These are phyloP conservation scores for Pampusana beccarii DNA, from an alignment of 2,113 vertebrate species.

Conservation along the genomic window DNA sequence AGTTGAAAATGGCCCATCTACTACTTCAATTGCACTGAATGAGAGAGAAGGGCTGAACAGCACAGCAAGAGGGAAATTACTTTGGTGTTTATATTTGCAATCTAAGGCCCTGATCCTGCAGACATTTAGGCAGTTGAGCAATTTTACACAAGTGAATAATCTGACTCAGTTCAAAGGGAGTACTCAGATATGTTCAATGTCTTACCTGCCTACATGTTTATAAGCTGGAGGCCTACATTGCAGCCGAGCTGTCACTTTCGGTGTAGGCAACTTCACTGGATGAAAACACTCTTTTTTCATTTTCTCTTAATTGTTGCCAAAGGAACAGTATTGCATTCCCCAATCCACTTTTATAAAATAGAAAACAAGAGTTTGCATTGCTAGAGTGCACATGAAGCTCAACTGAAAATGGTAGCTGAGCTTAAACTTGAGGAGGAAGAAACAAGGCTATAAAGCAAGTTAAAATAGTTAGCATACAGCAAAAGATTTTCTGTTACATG, in stretches of 20 bases:
- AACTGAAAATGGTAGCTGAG: slow-evolving; percentile 33
- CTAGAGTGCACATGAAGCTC: slow-evolving; percentile 33
- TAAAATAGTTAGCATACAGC: not conserved
- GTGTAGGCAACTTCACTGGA: not conserved
- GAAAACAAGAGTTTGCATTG: slow-evolving; percentile 27
- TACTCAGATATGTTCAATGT: slow-evolving; percentile 37
- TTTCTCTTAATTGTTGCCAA: slow-evolving; percentile 40
- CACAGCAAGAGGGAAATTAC: slow-evolving; percentile 71
- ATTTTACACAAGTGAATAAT: slow-evolving; percentile 67
- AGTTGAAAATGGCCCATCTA: slow-evolving; percentile 7
- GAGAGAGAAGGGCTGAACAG: slow-evolving; percentile 39
- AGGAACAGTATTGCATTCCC: slow-evolving; percentile 45
- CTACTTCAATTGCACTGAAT: slow-evolving; percentile 50
- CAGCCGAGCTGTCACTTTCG: not conserved
- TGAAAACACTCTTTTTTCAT: not conserved
- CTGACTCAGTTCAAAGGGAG: slow-evolving; percentile 62
- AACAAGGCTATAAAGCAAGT: not conserved
- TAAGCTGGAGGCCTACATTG: slow-evolving; percentile 14
- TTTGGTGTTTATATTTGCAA: slow-evolving; percentile 46
- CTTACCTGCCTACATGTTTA: slow-evolving; percentile 22
- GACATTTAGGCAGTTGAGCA: slow-evolving; percentile 43
- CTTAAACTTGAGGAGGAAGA: not conserved
- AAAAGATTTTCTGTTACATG: not conserved
- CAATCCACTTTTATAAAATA: slow-evolving; percentile 26
- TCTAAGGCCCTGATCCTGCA: slow-evolving; percentile 39